These are phyloP conservation scores for Noctua fimbriata DNA, from an alignment of 2,888 invertebrate genomes.

Conservation along the genomic window DNA sequence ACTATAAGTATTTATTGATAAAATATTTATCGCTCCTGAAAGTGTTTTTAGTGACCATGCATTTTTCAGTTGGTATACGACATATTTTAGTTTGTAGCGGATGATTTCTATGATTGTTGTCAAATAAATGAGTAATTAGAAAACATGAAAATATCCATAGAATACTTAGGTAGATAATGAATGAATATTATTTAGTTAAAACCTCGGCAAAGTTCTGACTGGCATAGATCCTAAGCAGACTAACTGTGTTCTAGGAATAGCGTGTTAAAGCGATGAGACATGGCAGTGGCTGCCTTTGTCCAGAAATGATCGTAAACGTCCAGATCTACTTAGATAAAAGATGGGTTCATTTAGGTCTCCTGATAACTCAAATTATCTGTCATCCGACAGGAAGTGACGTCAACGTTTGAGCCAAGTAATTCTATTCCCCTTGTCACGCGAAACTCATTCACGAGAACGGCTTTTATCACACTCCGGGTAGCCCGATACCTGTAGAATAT, in stretches of 20 bases:
- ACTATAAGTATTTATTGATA: constrained; percentile 20
- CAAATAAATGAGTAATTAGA: constrained; percentile 2
- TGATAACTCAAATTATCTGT: constrained; percentile 65
- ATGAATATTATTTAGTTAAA: neutral
- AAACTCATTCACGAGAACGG: constrained; percentile 56
- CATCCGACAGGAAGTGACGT: constrained; percentile 64
- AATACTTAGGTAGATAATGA: neutral
- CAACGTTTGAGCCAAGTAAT: constrained; percentile 57
- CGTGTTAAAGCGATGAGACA: constrained; percentile 18
- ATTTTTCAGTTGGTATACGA: constrained; percentile 8
- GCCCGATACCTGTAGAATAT: constrained; percentile 19
- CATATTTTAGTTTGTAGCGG: neutral
- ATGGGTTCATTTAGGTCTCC: constrained; percentile 58
- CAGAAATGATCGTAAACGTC: constrained; percentile 49
- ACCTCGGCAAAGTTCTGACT: neutral
- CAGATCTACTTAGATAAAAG: constrained; percentile 60
- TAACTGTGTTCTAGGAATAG: constrained; percentile 6
- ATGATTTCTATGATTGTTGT: neutral
- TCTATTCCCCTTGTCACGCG: constrained; percentile 65
- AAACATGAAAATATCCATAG: neutral
- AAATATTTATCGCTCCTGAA: constrained; percentile 1
- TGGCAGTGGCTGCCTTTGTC: constrained; percentile 27
- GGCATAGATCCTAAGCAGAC: neutral
- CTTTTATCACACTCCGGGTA: constrained; percentile 28
- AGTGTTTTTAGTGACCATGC: constrained; percentile 18